phyloP scores from a whole-genome alignment of 2,797 vertebrate genomes.

The Enteromius fasciolatus region DNA sequence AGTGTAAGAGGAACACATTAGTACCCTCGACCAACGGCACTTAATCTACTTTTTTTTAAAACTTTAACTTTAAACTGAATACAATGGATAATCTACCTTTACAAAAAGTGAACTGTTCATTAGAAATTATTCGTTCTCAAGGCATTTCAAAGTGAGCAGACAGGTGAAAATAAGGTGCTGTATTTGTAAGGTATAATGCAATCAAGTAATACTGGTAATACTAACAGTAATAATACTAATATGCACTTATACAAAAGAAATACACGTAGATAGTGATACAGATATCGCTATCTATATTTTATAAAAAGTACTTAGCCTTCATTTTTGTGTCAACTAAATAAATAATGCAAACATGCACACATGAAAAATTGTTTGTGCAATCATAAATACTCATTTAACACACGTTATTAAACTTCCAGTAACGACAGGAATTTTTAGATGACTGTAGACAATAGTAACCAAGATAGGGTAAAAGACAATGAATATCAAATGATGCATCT shows the following conservation, averaged over 20 bases:
- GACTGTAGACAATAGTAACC: not conserved
- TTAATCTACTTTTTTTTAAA: too few species aligned
- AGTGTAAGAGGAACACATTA: not conserved
- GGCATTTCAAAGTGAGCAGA: conserved; percentile 32
- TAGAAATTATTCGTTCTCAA: conserved; percentile 6
- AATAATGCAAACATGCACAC: conserved; percentile 38
- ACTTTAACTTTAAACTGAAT: not conserved
- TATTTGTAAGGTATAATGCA: not conserved
- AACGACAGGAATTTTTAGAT: not conserved
- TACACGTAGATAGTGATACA: not conserved
- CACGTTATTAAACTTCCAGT: not conserved
- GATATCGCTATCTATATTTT: not conserved
- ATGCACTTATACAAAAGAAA: conserved; percentile 16
- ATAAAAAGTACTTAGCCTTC: not conserved
- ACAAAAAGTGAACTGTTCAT: conserved; percentile 11
- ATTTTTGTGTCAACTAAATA: conserved; percentile 36
- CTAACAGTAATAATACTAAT: not conserved
- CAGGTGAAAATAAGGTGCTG: conserved; percentile 45
- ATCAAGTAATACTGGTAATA: not conserved
- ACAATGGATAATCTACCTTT: conserved; percentile 2
- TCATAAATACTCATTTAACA: not conserved
- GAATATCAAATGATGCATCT: not conserved
- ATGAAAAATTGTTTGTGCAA: conserved; percentile 12
- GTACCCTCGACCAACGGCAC: too few species aligned
- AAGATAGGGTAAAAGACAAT: not conserved